Conservation (phyloP, 2,888 invertebrate species). For the Hedychridium roseum region DNA sequence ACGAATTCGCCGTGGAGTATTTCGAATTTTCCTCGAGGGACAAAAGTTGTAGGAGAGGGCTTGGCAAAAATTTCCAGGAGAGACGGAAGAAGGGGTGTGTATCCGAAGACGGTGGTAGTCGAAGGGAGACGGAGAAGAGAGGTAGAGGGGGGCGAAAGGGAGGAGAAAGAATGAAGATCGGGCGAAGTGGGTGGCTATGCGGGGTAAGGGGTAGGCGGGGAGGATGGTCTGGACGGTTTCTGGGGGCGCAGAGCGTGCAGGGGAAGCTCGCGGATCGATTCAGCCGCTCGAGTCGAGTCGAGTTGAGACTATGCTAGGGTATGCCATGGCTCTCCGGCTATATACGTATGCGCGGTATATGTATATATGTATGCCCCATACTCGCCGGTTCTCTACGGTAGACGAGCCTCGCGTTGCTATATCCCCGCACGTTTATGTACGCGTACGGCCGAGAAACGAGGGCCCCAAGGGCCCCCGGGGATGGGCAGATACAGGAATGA, state of each 20-base stretch:
- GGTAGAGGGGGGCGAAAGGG: slow-evolving; percentile 6
- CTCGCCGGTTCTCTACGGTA: slow-evolving; percentile 1
- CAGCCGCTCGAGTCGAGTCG: slow-evolving; percentile 57
- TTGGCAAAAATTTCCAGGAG: slow-evolving; percentile 11
- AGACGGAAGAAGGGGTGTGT: slow-evolving; percentile 15
- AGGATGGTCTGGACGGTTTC: slow-evolving; percentile 37
- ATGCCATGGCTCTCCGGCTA: slow-evolving; percentile 34
- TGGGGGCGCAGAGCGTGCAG: slow-evolving; percentile 37
- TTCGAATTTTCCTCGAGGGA: too few species aligned
- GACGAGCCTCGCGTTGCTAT: too few species aligned
- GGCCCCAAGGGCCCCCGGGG: too few species aligned
- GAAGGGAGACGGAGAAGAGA: slow-evolving; percentile 7
- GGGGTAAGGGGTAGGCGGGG: slow-evolving; percentile 21
- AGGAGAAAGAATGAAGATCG: slow-evolving; percentile 6
- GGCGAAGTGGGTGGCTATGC: neutral
- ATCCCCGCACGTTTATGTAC: slow-evolving; percentile 5
- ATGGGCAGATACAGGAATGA: slow-evolving; percentile 5
- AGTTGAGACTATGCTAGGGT: slow-evolving; percentile 48
- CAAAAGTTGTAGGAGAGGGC: slow-evolving; percentile 1
- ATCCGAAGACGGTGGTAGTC: slow-evolving; percentile 11
- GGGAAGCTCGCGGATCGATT: slow-evolving; percentile 55
- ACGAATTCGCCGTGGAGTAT: too few species aligned
- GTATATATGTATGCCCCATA: neutral
- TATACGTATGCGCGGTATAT: slow-evolving; percentile 30
- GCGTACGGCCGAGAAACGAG: slow-evolving; percentile 13